Percentiles rank a stretch among this genome's conserved stretches.
phyloP scores from a whole-genome alignment of 2,113 vertebrate species.

The Struthio camelus region DNA sequence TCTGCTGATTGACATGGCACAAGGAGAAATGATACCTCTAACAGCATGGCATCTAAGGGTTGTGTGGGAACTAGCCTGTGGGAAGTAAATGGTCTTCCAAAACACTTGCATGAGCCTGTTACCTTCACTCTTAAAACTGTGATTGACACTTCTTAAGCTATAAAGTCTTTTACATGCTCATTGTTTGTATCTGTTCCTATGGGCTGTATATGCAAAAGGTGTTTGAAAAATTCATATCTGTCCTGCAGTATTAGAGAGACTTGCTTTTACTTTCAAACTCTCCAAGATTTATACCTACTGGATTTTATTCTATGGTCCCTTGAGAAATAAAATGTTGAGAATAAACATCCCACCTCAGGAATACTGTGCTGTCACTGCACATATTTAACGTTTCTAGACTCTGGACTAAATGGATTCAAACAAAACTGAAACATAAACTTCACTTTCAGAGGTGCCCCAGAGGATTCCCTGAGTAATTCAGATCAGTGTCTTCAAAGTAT shows the following conservation, averaged over 20 bases:
- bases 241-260: background rate
- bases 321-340: background rate
- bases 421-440: background rate
- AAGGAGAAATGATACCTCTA: background rate
- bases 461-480: background rate
- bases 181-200: background rate
- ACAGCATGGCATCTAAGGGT: background rate
- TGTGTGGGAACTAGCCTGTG: background rate
- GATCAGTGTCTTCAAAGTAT: background rate
- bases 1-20: background rate
- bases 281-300: background rate
- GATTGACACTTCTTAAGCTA: background rate
- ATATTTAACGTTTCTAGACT: background rate
- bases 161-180: background rate
- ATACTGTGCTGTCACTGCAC: background rate
- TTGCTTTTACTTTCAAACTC: background rate
- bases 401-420: background rate
- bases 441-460: background rate
- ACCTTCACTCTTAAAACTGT: background rate
- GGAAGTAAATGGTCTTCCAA: background rate
- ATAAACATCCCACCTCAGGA: background rate
- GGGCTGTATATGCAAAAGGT: background rate
- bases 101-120: background rate
- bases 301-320: background rate
- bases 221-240: background rate